Base-by-base conservation (phyloP, 1,140 invertebrate genomes). In the Orchesella cincta region DNA sequence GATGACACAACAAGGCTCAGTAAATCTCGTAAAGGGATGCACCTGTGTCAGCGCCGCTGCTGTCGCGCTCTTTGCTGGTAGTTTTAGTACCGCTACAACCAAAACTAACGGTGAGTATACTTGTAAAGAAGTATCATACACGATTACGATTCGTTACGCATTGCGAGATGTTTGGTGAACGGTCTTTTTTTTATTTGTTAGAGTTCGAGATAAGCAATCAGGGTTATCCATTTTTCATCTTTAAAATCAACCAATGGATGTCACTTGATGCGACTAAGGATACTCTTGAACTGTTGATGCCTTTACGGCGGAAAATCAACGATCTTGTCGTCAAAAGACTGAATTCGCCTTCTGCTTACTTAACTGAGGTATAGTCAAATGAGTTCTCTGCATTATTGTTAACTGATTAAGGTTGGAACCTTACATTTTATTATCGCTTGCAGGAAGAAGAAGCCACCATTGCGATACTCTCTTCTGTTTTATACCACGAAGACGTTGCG, bases 31-130 rank as follows among this genome's bases (percentile, higher is more conserved):
- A 0, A 88, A 90, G 74, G 92, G 91, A 78, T 92, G 91, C 74
- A 94, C 94, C 18, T 81, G 93, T 16, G 89, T 96, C 1, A 92
- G 92, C 71, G 90, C 94, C 0, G 84, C 95, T 16, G 91, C 93
- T 1, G 90, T 97, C 26, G 92, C 92, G 14, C 82, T 94, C 28
- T 93, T 94, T 83, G 90, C 90, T 72, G 93, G 93, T 35, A 51
- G 76, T 28, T 36, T 26, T 39, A 28, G 5, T 31, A 26, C 31
- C 14, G 39, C 8, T 46, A 20, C 8, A 20, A 20, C 8, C 20
- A 46, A 8, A 46, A 12, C 39, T 46, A 46, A 20, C 20, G 39
- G 39, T 46, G 20, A 46, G 39, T 46, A 46, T 8, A 46, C 39
- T 46, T 12, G n/a, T n/a, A n/a, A n/a, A n/a, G n/a, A n/a, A n/a